Base-by-base conservation (phyloP, 2,888 invertebrate species). In the Spilarctia lutea region DNA sequence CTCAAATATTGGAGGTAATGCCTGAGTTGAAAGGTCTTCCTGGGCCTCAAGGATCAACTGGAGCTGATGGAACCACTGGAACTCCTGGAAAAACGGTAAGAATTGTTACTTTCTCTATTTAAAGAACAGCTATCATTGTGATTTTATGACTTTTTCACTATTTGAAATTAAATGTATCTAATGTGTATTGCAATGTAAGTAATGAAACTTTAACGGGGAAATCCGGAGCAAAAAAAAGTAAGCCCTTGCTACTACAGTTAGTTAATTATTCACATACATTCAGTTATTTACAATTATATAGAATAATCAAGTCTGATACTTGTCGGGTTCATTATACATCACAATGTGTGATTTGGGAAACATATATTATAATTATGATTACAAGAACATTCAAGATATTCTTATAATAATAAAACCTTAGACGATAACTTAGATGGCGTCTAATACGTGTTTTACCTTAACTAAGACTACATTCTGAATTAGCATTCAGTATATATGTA, bases 51-150 rank as follows among this genome's bases (percentile, higher is more conserved):
- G 98, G 98, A 0, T 91, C 97, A 7, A 96, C 97, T 4, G 98
- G 98, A 60, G 96, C 97, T 79, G 97, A 98, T 89, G 98, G 98
- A 45, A 98, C 97, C 84, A 97, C 97, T 45, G 98, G 98, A 45
- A 96, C 97, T 76, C 98, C 98, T 79, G 98, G 98, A 80, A 97
- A 97, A 87, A 98, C 98, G 92, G 98, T 97, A 96, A 95, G 48
- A 60, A 16, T 52, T 45, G 24, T n/a, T 20, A 24, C 1, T 48
- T 30, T 27, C 2, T 27, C n/a, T 56, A 56, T 56, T n/a, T n/a
- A 1, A 3, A 52, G 20, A 52, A 56, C n/a, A n/a, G 56, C 6
- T n/a, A n/a, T 7, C 3, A 52, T 24, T 52, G 7, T 45, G 42
- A 42, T 16, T 42, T 13, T 42, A 42, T 42, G 1, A 6, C 7